A percentile compares a stretch with the other conserved stretches of the same genome.
phyloP scores from a whole-genome alignment of 2,113 vertebrate genomes.

The Ptilorrhoa leucosticta region DNA sequence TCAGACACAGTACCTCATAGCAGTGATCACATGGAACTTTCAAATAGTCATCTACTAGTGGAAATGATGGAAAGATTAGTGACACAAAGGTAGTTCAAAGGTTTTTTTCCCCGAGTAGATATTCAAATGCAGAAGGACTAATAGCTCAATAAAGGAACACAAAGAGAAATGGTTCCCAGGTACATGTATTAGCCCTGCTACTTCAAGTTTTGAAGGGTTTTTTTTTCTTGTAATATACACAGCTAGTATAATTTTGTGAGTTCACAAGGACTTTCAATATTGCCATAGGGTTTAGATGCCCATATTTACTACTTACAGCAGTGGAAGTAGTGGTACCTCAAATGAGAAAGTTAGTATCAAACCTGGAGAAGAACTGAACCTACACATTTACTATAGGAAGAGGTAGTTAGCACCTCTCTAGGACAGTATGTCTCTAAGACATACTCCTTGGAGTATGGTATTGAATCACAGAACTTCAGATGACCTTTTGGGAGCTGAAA shows the following conservation, averaged over 20 bases:
- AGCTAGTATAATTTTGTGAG: neutral
- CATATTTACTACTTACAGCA: neutral
- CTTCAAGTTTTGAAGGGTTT: neutral
- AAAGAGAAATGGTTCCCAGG: neutral
- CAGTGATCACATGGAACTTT: neutral
- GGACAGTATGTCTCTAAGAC: neutral
- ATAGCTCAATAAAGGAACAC: neutral
- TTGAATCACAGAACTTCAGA: neutral
- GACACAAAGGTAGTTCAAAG: neutral
- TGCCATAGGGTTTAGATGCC: neutral
- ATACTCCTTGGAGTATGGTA: neutral
- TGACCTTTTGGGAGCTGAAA: neutral
- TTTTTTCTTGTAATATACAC: neutral
- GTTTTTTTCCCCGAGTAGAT: neutral
- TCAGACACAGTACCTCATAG: neutral
- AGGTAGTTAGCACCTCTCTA: neutral
- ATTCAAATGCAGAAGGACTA: neutral
- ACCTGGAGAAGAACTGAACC: neutral
- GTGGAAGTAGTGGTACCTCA: neutral
- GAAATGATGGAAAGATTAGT: neutral
- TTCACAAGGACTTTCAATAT: neutral
- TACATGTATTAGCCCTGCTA: neutral
- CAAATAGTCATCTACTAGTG: neutral
- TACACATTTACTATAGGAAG: neutral
- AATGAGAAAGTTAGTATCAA: neutral